Evolutionary conservation across 2,797 vertebrate genomes (phyloP).

Genomic region (Xyrichtys novacula): DNA sequence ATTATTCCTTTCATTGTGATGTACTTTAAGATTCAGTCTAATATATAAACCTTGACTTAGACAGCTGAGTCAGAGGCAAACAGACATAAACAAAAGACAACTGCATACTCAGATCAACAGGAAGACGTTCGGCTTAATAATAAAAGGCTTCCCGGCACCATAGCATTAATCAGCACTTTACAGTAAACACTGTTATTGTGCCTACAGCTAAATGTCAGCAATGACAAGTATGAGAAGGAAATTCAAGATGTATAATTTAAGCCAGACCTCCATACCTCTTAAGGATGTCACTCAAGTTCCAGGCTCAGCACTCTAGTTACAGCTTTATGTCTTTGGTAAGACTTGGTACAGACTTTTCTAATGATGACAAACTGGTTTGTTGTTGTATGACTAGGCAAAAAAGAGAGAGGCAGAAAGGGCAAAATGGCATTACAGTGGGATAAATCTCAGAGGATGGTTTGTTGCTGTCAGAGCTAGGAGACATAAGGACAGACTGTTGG

Average conservation of each 20-base stretch:
- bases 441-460: background rate
- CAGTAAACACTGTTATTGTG: constrained; percentile 17
- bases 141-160: background rate
- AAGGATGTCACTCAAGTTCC: background rate
- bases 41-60: background rate
- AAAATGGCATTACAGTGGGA: background rate
- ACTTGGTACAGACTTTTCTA: background rate
- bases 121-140: constrained; percentile 11
- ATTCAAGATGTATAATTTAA: constrained; percentile 34
- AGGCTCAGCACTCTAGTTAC: background rate
- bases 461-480: background rate
- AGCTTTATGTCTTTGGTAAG: background rate
- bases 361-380: background rate
- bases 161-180: constrained; percentile 23
- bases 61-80: background rate
- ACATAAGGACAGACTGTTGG: background rate
- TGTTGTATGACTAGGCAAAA: background rate
- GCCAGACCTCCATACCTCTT: constrained; percentile 1
- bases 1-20: background rate
- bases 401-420: background rate
- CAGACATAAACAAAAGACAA: background rate
- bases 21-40: background rate
- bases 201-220: constrained; percentile 29
- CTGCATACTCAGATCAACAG: background rate
- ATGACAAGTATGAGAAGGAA: constrained; percentile 10